Conservation (phyloP, 2,888 invertebrate species). For the Microctonus brassicae region DNA sequence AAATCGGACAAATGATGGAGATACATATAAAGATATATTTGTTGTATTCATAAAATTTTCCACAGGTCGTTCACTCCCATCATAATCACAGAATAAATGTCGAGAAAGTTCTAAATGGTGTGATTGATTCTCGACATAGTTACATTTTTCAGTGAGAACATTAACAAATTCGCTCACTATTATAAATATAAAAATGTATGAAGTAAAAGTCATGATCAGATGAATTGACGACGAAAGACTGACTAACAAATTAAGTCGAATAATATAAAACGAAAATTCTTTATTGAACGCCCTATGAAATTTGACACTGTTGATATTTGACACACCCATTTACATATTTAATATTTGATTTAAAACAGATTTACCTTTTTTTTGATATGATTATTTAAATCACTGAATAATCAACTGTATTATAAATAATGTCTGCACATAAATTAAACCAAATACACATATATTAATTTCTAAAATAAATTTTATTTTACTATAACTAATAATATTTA, state of each 20-base stretch:
- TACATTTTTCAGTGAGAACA: neutral
- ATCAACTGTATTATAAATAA: too few species aligned
- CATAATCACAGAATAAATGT: neutral
- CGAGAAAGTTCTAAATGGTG: neutral
- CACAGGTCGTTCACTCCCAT: neutral
- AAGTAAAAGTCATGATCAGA: neutral
- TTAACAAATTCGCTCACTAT: neutral
- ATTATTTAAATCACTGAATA: too few species aligned
- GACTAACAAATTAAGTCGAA: neutral
- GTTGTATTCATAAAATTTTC: neutral
- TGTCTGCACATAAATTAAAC: neutral
- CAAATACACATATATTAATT: neutral
- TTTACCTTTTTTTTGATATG: too few species aligned
- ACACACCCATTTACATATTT: too few species aligned
- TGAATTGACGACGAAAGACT: neutral
- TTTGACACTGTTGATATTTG: too few species aligned
- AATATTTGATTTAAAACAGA: too few species aligned
- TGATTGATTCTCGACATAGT: neutral
- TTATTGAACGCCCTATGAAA: neutral
- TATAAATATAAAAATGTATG: neutral
- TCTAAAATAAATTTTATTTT: constrained; percentile 29
- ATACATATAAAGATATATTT: neutral
- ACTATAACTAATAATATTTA: neutral
- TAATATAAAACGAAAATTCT: neutral
- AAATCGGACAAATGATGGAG: neutral